phyloP scores from a whole-genome alignment of 2,113 vertebrate species.

The Rousettus leschenaultii region DNA sequence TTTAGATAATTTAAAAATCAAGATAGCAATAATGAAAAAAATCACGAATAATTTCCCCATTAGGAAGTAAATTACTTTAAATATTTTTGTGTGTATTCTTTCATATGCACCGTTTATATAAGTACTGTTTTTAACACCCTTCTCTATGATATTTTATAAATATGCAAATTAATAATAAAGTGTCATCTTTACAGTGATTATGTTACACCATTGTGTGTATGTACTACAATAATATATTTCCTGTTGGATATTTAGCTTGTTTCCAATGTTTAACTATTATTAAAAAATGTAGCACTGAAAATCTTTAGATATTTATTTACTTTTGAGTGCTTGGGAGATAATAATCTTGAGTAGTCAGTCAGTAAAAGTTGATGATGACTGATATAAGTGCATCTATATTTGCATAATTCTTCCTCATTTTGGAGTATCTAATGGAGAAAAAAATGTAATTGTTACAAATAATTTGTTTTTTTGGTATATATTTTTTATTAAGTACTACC shows the following conservation, averaged over 20 bases:
- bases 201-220: not conserved
- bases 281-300: conserved; percentile 19
- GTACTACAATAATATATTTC: not conserved
- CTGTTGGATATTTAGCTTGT: not conserved
- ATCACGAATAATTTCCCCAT: not conserved
- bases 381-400: not conserved
- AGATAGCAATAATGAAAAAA: conserved; percentile 26
- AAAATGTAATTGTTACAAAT: not conserved
- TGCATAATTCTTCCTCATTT: not conserved
- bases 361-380: not conserved
- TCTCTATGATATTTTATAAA: not conserved
- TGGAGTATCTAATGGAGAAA: conserved; percentile 12
- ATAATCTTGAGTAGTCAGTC: not conserved
- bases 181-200: not conserved
- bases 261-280: not conserved
- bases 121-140: not conserved
- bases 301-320: not conserved
- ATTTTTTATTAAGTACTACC: conserved; percentile 6
- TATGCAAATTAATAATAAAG: not conserved
- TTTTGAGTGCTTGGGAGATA: not conserved
- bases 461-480: not conserved
- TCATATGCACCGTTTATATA: not conserved
- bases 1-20: not conserved
- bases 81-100: not conserved
- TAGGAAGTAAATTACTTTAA: not conserved